phyloP scores from a whole-genome alignment of 1,140 invertebrate genomes.

The Proales similis region DNA sequence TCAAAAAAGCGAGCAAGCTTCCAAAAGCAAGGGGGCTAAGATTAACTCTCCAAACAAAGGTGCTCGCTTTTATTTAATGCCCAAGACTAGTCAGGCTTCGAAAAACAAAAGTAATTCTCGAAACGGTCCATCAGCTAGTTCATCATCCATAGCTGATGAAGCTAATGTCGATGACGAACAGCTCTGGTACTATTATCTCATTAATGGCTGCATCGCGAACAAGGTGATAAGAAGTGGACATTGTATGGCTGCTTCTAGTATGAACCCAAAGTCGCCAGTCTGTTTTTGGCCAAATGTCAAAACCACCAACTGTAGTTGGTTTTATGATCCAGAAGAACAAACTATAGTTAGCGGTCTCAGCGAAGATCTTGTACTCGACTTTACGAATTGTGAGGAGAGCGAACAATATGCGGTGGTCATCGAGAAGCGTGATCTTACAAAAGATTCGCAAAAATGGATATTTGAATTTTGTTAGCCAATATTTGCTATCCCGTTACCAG shows the following conservation, averaged over 20 bases:
- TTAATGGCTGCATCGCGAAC: constrained; percentile 33
- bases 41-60: constrained; percentile 30
- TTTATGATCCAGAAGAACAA: constrained; percentile 8
- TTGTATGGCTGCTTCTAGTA: constrained; percentile 32
- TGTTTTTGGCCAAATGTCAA: constrained; percentile 36
- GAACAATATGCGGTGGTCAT: constrained; percentile 26
- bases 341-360: constrained; percentile 34
- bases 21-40: constrained; percentile 6
- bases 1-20: constrained; percentile 8
- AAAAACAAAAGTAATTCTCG: constrained; percentile 4
- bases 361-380: constrained; percentile 23
- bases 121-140: background rate
- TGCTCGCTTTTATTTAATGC: constrained; percentile 34
- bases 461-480: constrained; percentile 37
- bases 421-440: background rate
- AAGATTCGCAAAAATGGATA: constrained; percentile 35
- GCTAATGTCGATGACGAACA: constrained; percentile 27
- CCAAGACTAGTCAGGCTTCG: background rate
- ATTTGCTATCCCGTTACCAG: too few species aligned
- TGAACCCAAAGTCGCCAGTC: constrained; percentile 25
- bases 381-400: constrained; percentile 12
- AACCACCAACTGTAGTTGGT: constrained; percentile 37
- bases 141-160: background rate
- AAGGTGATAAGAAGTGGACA: constrained; percentile 32
- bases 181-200: constrained; percentile 33